Percentiles rank a stretch among this genome's conserved stretches.
phyloP scores from a whole-genome alignment of 2,797 vertebrate genomes.

The Sylvia borin region DNA sequence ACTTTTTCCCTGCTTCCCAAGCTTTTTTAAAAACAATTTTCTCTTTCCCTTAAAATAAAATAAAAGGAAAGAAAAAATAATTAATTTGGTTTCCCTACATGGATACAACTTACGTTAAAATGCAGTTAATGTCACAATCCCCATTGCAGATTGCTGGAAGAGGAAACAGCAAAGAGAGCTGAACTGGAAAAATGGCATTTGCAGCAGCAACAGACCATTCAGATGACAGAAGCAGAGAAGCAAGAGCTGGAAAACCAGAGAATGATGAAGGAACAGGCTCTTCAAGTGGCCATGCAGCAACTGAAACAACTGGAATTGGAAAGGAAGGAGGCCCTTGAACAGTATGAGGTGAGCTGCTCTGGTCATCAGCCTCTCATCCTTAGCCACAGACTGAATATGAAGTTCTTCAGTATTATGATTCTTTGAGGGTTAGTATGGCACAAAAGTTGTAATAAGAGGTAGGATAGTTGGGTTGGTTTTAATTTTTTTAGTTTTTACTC shows the following conservation, averaged over 20 bases:
- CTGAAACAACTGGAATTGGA: conserved; percentile 88
- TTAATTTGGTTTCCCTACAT: not conserved
- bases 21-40: not conserved
- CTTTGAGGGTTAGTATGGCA: not conserved
- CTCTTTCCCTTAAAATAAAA: not conserved
- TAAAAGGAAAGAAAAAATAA: not conserved
- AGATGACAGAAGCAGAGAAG: conserved; percentile 92
- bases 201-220: conserved; percentile 89
- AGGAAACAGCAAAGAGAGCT: conserved; percentile 88
- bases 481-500: not conserved
- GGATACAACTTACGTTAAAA: not conserved
- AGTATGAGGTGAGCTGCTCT: conserved; percentile 86
- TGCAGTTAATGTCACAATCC: not conserved
- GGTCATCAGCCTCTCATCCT: not conserved
- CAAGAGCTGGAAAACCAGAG: conserved; percentile 90
- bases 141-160: conserved; percentile 86
- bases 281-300: conserved; percentile 90
- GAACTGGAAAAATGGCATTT: conserved; percentile 92
- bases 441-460: not conserved
- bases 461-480: not conserved
- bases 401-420: not conserved
- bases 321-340: conserved; percentile 87
- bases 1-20: not conserved
- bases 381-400: not conserved
- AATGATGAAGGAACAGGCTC: conserved; percentile 84